Conservation (phyloP, 2,888 invertebrate genomes). For the Hirtodrosophila confusa region DNA sequence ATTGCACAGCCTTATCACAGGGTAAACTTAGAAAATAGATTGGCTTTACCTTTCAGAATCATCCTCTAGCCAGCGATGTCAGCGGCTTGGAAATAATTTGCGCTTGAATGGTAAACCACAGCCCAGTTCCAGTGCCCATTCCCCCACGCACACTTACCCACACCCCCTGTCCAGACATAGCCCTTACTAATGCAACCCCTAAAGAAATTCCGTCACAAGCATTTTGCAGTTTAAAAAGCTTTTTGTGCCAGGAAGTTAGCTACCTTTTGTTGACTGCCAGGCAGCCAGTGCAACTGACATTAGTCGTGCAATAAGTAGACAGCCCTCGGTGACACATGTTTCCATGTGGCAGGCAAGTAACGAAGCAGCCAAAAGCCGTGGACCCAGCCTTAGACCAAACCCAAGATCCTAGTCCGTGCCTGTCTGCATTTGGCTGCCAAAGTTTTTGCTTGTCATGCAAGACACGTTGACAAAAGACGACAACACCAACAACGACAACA, state of each 20-base stretch:
- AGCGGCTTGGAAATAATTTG: slow-evolving; percentile 63
- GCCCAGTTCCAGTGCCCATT: slow-evolving; percentile 10
- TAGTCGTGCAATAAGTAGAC: slow-evolving; percentile 79
- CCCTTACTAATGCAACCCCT: slow-evolving; percentile 18
- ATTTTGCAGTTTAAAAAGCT: slow-evolving; percentile 63
- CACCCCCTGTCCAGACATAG: slow-evolving; percentile 10
- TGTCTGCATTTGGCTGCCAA: slow-evolving; percentile 53
- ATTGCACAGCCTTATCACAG: neutral
- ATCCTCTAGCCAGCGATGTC: slow-evolving; percentile 53
- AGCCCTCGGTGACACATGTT: slow-evolving; percentile 76
- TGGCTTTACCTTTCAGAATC: slow-evolving; percentile 12
- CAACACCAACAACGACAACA: slow-evolving; percentile 16
- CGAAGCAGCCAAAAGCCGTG: slow-evolving; percentile 27
- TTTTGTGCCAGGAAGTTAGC: slow-evolving; percentile 69
- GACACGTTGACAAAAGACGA: slow-evolving; percentile 78
- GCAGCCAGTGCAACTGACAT: slow-evolving; percentile 67
- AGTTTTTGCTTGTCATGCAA: slow-evolving; percentile 74
- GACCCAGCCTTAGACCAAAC: slow-evolving; percentile 11
- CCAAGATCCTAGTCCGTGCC: slow-evolving; percentile 50
- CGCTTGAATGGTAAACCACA: slow-evolving; percentile 63
- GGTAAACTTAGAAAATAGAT: slow-evolving; percentile 30
- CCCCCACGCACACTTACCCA: neutral
- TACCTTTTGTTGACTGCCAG: slow-evolving; percentile 69
- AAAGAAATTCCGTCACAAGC: slow-evolving; percentile 63
- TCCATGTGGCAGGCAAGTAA: slow-evolving; percentile 56